Evolutionary conservation across 2,888 invertebrate genomes (phyloP), one percentile per base, ranked within the genome.

Genomic region (Drosophila barbarae): DNA sequence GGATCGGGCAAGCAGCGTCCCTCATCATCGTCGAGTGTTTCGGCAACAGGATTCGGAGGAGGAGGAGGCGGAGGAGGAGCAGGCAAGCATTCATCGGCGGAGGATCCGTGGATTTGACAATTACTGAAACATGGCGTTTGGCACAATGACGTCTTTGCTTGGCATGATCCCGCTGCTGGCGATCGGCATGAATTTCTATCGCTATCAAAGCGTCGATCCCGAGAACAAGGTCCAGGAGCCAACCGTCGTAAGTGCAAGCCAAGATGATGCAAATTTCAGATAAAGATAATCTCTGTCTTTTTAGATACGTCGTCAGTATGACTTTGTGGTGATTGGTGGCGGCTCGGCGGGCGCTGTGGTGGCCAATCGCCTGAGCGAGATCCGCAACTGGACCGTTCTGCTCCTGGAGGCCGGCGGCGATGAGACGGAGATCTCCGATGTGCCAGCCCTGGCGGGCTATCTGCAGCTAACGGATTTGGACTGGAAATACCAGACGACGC

Each of bases 401-500:
- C 91, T 97, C 7, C 88, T 97, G 60, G 97, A 97, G 89, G 96
- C 96, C 1, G 96, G 96, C 36, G 94, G 94, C 41, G 95, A 96
- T 89, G 96, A 97, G 89, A 95, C 94, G 71, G 96, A 96, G 90
- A 93, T 96, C 68, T 95, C 95, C 5, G 96, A 97, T 89, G 93
- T 96, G 57, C 97, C 96, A 2, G 93, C 95, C 0, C 89, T 97
- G 67, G 95, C 95, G 23, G 95, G 94, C 13, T 97, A 96, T 88
- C 92, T 94, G 26, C 96, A 97, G 87, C 92, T 96, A 65, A 94
- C 95, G 23, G 94, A 96, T 34, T 92, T 96, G 88, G 97, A 97
- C 90, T 97, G 97, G 97, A 94, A 96, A 90, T 97, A 94, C 89
- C 95, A 96, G 89, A 97, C 96, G 3, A 93, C 95, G 5, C 95